Base-by-base conservation (phyloP, 2,888 invertebrate genomes). In the Onthophagus sagittarius region DNA sequence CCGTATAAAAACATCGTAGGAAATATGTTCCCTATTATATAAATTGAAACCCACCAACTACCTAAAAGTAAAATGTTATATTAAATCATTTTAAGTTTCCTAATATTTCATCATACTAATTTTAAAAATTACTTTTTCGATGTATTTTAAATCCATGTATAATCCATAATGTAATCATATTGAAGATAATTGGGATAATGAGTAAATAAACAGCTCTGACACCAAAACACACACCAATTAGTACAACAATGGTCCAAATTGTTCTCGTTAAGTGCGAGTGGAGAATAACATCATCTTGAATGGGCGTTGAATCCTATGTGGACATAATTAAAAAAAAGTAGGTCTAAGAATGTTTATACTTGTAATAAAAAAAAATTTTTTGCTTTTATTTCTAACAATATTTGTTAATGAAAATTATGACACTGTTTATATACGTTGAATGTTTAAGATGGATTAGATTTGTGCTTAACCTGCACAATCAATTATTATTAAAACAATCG, bases 171-270 rank as follows among this genome's bases (percentile, higher is more conserved):
- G 74, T 65, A 13, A 77, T 7, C 15, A 73, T 75, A 71, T 79
- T 78, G 72, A 79, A 78, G 11, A 78, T 62, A 13, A 79, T 70
- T 14, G 78, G 79, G 53, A 79, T 72, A 67, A 78, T 71, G 23
- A 79, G 70, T 62, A 73, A 65, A 75, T 79, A 78, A 4, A 77
- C 71, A 23, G 77, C 75, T 71, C 78, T 72, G 32, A 79, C 71
- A n/a, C 75, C 73, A 31, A 76, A 73, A 11, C 70, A 73, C 13
- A 76, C 76, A 14, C 79, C 80, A 23, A 78, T 63, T 69, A 79
- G 74, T 23, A 80, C 67, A 7, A 77, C 70, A 15, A 75, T 15
- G n/a, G 78, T 77, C 79, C 78, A 80, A 31, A 80, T 75, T 67
- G 77, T 67, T 62, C 79, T 63, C 5, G 75, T 71, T n/a, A 77